Evolutionary conservation across 2,888 invertebrate genomes (phyloP), one percentile per base, ranked within the genome.

Genomic region (Imbricaverruca yamaguchii): DNA sequence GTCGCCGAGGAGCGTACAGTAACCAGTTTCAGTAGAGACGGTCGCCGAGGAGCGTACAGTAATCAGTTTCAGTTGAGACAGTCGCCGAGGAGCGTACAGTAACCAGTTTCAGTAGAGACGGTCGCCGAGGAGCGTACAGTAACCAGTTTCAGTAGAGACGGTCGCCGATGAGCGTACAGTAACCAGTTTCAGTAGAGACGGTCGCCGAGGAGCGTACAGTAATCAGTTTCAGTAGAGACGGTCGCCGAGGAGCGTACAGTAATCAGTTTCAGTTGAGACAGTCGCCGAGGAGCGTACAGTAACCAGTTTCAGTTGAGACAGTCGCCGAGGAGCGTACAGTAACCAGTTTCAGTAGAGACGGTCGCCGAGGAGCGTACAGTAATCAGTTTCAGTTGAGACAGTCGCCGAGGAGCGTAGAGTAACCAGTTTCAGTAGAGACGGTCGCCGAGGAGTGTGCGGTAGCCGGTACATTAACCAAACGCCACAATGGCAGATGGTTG

Each of bases 401-500:
- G n/a, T n/a, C n/a, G n/a, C n/a, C n/a, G n/a, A n/a, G n/a, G n/a
- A n/a, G n/a, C n/a, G n/a, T n/a, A n/a, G n/a, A n/a, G n/a, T n/a
- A n/a, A n/a, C n/a, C n/a, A n/a, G n/a, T 81, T 69, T 81, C 56
- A 80, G 80, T 81, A 79, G 80, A 80, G 65, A 79, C 80, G 65
- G 80, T 80, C n/a, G n/a, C n/a, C 39, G 39, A 39, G 39, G 39
- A 39, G 4, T 4, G 39, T 39, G 39, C 39, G 39, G 39, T 39
- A 39, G 39, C 39, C 39, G 4, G 39, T 39, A 39, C 39, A 39
- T 39, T 39, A 39, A 39, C 39, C 39, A 39, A 39, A 39, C 39
- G 39, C 39, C 39, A 39, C 39, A 39, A 39, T 4, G 39, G 39
- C 39, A 1, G 39, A 39, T 39, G 39, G 39, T 39, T 39, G 39